Evolutionary conservation across 2,113 vertebrate species (phyloP).

Genomic region (Irena cyanogastra): DNA sequence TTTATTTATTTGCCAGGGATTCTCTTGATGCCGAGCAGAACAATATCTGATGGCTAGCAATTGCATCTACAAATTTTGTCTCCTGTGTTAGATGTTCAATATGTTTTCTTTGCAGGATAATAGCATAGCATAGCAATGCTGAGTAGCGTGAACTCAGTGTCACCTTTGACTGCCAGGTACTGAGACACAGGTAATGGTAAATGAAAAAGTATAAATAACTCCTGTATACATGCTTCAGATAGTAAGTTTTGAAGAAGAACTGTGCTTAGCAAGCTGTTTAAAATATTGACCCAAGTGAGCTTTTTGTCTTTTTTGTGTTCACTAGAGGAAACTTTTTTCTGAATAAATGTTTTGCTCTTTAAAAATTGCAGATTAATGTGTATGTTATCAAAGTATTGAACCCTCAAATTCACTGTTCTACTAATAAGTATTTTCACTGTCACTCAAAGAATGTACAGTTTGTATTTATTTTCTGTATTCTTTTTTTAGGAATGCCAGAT

Average conservation of each 20-base stretch:
- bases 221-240: not conserved
- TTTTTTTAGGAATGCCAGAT: slow-evolving; percentile 85
- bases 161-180: not conserved
- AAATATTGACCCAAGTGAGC: not conserved
- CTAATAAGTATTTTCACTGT: not conserved
- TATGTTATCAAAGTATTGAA: not conserved
- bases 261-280: not conserved
- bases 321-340: not conserved
- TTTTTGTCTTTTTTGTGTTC: not conserved
- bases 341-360: not conserved
- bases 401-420: not conserved
- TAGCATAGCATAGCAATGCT: not conserved
- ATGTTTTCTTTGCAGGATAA: not conserved
- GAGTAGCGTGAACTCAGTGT: not conserved
- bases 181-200: not conserved
- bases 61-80: not conserved
- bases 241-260: not conserved
- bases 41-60: not conserved
- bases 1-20: not conserved
- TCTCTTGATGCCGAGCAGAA: not conserved
- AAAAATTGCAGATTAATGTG: not conserved
- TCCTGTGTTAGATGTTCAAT: not conserved
- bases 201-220: not conserved
- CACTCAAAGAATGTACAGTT: not conserved
- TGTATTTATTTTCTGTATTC: slow-evolving; percentile 27